Evolutionary conservation across 2,888 invertebrate species (phyloP), one percentile per base, ranked within the genome.

Genomic region (Latrodectus elegans): DNA sequence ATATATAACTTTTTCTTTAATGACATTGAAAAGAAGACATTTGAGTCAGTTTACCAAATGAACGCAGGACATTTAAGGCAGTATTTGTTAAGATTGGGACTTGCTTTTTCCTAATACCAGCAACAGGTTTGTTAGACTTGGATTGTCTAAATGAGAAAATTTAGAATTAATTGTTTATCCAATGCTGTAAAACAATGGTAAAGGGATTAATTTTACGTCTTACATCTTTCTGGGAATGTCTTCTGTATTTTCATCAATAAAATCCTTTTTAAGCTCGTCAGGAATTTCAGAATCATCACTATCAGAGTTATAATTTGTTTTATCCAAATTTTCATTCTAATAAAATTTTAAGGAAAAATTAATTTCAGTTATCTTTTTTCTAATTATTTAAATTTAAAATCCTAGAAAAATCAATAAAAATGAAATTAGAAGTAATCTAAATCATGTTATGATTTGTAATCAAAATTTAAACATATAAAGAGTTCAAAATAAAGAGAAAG

Each of bases 61-160:
- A 95, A 90, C 98, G 93, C 38, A 98, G 92, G 0, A 99, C 96
- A 84, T 97, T 97, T 15, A 99, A 92, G 0, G 97, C 96, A 0
- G 98, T 98, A 91, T 98, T 99, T 0, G 98, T 97, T 2, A 98
- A 95, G 91, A 97, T 95, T 0, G 95, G 94, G 82, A 87, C 38
- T 78, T 75, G 78, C 64, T 88, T 85, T 22, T 90, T 90, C 49
- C 84, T 88, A n/a, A 75, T 80, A 71, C 84, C 55, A 15, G 49
- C 64, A 10, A 77, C 22, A n/a, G 79, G 82, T 60, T 88, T 88
- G 38, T 12, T 83, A 51, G 80, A 71, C 52, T 84, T 88, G 17
- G 88, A 73, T 49, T 87, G 82, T 12, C 87, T 87, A 53, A 51
- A 74, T 8, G 22, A 72, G 76, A 53, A 22, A 22, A 8, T 8